Conservation (phyloP, 2,113 vertebrate genomes). For the Typhlomys cinereus region DNA sequence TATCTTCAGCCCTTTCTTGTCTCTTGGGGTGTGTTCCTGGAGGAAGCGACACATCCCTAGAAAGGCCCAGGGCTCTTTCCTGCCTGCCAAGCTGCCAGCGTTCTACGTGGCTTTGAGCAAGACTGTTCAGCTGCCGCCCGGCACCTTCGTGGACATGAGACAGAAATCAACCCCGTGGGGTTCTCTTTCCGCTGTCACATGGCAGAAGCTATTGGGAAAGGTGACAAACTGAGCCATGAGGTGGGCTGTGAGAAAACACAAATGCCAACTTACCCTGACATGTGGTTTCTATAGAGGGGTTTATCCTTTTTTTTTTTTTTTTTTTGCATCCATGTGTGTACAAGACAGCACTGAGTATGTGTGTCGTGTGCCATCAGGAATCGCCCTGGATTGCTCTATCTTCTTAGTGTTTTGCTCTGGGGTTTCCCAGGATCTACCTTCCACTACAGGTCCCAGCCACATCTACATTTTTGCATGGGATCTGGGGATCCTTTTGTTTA, state of each 20-base stretch:
- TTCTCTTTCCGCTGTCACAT: neutral
- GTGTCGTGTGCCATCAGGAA: too few species aligned
- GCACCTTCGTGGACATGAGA: neutral
- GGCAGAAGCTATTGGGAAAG: neutral
- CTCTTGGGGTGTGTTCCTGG: neutral
- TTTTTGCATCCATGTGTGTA: too few species aligned
- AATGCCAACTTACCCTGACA: neutral
- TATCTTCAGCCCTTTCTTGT: neutral
- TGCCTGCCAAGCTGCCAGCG: too few species aligned
- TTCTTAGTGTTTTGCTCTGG: too few species aligned
- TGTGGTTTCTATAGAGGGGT: too few species aligned
- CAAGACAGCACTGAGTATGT: too few species aligned
- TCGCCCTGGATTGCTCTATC: too few species aligned
- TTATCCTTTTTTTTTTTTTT: too few species aligned
- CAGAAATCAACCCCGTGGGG: neutral
- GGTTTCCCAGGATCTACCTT: too few species aligned
- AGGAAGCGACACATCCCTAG: neutral
- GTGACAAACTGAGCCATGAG: neutral
- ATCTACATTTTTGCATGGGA: too few species aligned
- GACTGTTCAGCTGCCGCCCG: neutral
- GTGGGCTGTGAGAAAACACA: neutral
- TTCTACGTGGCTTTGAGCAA: neutral
- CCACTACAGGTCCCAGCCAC: too few species aligned
- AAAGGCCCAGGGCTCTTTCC: accelerated
- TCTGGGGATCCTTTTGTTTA: too few species aligned